A percentile compares a stretch with the other conserved stretches of the same genome.
These are phyloP conservation scores for Odontamblyopus rebecca DNA, from an alignment of 2,797 vertebrate genomes.

Conservation along the genomic window DNA sequence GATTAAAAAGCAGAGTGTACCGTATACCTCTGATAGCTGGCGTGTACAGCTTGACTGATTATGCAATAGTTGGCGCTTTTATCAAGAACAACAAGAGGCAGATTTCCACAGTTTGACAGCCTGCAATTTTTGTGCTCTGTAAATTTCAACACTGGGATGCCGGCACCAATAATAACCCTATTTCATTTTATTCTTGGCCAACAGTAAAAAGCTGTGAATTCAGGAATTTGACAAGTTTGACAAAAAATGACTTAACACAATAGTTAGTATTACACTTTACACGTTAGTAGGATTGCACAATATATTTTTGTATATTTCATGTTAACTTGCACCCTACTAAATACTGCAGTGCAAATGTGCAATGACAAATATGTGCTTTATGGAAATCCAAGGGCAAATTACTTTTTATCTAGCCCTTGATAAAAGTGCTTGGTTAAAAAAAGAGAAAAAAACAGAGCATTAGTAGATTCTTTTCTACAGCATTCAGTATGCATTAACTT, in stretches of 20 bases:
- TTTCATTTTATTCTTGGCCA: not conserved
- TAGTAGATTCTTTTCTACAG: not conserved
- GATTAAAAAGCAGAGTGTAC: conserved; percentile 56
- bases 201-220: not conserved
- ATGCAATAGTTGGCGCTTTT: conserved; percentile 56
- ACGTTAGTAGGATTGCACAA: too few species aligned
- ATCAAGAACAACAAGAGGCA: conserved; percentile 25
- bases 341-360: not conserved
- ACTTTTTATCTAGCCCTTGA: not conserved
- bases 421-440: not conserved
- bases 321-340: too few species aligned
- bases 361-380: not conserved
- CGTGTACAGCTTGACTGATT: conserved; percentile 52
- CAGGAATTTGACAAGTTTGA: not conserved
- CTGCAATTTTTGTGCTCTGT: conserved; percentile 10
- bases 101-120: conserved; percentile 8
- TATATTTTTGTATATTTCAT: not conserved
- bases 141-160: conserved; percentile 11
- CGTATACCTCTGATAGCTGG: conserved; percentile 63
- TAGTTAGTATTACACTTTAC: too few species aligned
- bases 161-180: not conserved
- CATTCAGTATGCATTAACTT: not conserved
- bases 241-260: not conserved
- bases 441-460: not conserved
- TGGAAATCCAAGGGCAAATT: not conserved